Evolutionary conservation across 2,888 invertebrate genomes (phyloP).

Genomic region (Panorpa germanica): DNA sequence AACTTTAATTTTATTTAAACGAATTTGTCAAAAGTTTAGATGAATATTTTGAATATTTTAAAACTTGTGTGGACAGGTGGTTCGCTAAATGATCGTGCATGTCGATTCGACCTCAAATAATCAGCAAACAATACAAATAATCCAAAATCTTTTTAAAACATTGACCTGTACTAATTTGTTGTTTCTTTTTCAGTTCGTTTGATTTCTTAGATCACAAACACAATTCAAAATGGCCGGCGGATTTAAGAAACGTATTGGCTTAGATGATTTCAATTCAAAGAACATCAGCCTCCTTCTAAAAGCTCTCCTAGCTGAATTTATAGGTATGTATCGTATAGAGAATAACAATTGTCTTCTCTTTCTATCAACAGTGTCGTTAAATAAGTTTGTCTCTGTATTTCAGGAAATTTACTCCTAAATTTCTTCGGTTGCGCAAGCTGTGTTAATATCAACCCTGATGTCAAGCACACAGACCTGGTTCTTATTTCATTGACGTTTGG

Average conservation of each 20-base stretch:
- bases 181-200: no score
- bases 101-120: no score
- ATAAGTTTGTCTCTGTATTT: slow-evolving; percentile 7
- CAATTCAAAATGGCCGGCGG: slow-evolving; percentile 25
- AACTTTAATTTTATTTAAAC: no score
- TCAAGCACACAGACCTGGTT: slow-evolving; percentile 29
- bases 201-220: no score
- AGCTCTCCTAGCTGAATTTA: slow-evolving; percentile 68
- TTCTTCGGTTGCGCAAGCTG: slow-evolving; percentile 78
- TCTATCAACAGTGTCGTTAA: slow-evolving; percentile 1
- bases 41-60: no score
- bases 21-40: no score
- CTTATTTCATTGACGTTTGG: slow-evolving; percentile 75
- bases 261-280: slow-evolving; percentile 50
- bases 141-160: no score
- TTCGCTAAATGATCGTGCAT: no score
- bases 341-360: background rate
- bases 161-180: no score
- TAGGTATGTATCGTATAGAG: slow-evolving; percentile 30
- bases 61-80: no score
- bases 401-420: slow-evolving; percentile 65
- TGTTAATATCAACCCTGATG: slow-evolving; percentile 30
- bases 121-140: no score
- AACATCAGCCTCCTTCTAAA: slow-evolving; percentile 55
- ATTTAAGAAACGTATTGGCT: slow-evolving; percentile 42